A percentile compares a stretch with the other conserved stretches of the same genome.
phyloP scores from a whole-genome alignment of 1,140 invertebrate species.

The Cecropterus lyciades region DNA sequence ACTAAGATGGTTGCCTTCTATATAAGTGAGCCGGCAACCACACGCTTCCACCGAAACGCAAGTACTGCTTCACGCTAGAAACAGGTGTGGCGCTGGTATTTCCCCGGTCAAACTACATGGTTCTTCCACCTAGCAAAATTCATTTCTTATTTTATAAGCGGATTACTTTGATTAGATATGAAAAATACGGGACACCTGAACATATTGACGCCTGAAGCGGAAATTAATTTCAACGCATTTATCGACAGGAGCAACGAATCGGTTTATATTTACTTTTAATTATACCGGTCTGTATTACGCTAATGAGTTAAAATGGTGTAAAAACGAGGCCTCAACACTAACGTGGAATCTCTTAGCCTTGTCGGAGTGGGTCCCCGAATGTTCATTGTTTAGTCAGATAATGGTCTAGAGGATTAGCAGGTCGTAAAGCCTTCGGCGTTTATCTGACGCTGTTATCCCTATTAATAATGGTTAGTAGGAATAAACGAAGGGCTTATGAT shows the following conservation, averaged over 20 bases:
- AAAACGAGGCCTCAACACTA: neutral
- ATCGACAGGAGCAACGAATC: neutral
- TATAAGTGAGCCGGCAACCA: no score
- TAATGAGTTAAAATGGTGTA: neutral
- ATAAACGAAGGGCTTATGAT: neutral
- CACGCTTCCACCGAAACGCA: no score
- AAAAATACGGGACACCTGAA: neutral
- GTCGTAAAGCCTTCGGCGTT: no score
- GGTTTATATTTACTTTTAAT: constrained; percentile 22
- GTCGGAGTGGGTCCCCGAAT: neutral
- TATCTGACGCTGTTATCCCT: no score
- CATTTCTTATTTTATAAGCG: no score
- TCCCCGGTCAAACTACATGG: no score
- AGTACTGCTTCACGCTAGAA: no score
- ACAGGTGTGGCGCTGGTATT: no score
- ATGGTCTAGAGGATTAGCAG: no score
- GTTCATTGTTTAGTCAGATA: constrained; percentile 1
- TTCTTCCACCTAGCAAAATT: no score
- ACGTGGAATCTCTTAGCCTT: constrained; percentile 11
- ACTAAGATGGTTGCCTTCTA: no score
- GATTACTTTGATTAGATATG: neutral
- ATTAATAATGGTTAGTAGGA: neutral
- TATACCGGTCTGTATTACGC: constrained; percentile 5
- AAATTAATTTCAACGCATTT: constrained; percentile 13
- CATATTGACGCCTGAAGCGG: neutral